Evolutionary conservation across 2,797 vertebrate genomes (phyloP).

Genomic region (Urophycis tenuis): DNA sequence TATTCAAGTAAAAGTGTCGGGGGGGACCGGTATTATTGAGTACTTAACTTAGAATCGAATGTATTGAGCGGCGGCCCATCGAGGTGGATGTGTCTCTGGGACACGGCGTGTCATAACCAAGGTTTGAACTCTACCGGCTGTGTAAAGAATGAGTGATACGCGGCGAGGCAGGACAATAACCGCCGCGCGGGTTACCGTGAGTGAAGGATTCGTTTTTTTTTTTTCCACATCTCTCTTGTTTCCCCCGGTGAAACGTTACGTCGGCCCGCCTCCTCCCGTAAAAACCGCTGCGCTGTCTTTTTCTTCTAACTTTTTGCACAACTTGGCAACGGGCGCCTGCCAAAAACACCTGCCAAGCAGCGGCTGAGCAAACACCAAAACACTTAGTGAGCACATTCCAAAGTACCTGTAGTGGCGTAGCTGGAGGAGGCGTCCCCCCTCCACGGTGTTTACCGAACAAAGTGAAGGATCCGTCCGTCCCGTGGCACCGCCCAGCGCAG

Average conservation of each 20-base stretch:
- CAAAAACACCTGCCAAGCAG: constrained; percentile 1
- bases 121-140: not conserved
- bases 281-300: not conserved
- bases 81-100: not conserved
- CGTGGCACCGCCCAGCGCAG: not conserved
- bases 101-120: not conserved
- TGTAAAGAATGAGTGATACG: not conserved
- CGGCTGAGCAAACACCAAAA: not conserved
- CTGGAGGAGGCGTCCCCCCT: not conserved
- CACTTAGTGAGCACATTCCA: not conserved
- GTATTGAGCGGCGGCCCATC: no score
- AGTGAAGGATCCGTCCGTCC: not conserved
- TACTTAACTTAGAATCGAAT: no score
- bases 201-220: not conserved
- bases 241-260: not conserved
- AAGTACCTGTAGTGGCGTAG: not conserved
- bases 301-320: not conserved
- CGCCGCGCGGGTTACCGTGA: not conserved
- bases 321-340: not conserved
- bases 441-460: not conserved
- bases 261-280: not conserved
- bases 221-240: no score
- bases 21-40: no score
- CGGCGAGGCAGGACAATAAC: not conserved
- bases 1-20: not conserved